Percentiles rank a stretch among this genome's conserved stretches.
Conservation (phyloP, 2,888 invertebrate genomes). For the Odontothrips loti region DNA sequence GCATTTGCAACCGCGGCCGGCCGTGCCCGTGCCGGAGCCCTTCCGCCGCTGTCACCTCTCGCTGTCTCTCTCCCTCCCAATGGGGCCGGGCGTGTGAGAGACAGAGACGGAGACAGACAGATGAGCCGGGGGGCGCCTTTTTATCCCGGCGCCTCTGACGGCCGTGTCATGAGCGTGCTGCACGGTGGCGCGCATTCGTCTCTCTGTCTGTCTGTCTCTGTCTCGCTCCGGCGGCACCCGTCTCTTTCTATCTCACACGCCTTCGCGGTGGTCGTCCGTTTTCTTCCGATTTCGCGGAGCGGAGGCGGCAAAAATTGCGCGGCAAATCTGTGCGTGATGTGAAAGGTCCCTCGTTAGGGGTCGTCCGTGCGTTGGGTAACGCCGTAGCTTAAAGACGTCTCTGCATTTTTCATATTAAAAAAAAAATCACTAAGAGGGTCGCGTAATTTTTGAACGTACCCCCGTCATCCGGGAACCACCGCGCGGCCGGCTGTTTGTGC, state of each 20-base stretch:
- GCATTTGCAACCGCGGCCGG: background rate
- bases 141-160: background rate
- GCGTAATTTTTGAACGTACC: too few species aligned
- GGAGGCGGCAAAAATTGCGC: background rate
- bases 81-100: background rate
- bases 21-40: background rate
- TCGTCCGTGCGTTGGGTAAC: background rate
- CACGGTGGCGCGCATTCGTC: background rate
- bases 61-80: background rate
- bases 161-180: background rate
- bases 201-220: background rate
- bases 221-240: background rate
- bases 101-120: background rate
- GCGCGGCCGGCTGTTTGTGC: too few species aligned
- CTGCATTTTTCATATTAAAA: background rate
- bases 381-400: background rate
- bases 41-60: background rate
- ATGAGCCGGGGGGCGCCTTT: background rate
- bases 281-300: background rate
- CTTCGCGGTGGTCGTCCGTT: background rate
- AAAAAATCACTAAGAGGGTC: too few species aligned
- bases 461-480: too few species aligned
- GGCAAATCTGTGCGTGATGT: background rate
- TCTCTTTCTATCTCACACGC: background rate
- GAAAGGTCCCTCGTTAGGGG: background rate